Base-by-base conservation (phyloP, 1,140 invertebrate species). In the Drosophila truncata region DNA sequence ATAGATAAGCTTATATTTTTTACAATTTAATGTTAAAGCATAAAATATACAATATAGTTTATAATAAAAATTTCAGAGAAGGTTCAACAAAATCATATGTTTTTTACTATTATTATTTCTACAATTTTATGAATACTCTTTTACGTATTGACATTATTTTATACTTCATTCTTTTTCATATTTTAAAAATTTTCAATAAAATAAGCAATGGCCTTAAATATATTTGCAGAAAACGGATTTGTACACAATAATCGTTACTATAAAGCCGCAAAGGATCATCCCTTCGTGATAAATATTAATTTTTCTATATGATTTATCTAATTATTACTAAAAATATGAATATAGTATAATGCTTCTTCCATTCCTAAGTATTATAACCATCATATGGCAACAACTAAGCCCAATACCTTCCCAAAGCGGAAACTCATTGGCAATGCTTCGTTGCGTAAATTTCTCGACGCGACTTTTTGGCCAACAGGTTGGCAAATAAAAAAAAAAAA, bases 391-490 rank as follows among this genome's bases (percentile, higher is more conserved):
- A 84, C 65, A 67, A 81, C 77, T 88, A 88, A 90, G 84, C 85
- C 84, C 80, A 88, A 79, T 87, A 77, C 83, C 83, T 55, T 78
- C 81, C 76, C 76, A 91, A 80, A 91, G 84, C 91, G 91, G 91
- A 92, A 91, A 87, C 91, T 87, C 91, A 92, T 92, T 92, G 91
- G 91, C 62, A 87, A 92, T 83, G 91, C 91, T 91, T 87, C 86
- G 91, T 87, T 92, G 91, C 72, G 74, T 91, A 75, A 85, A 91
- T 90, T 90, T 90, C 86, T 88, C 84, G 63, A 79, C 70, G 74
- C 85, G 81, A 90, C 85, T 88, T 85, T 88, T 90, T 57, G 78
- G 74, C 74, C 85, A 88, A 90, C 85, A 85, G 81, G 85, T 87
- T 87, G 79, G 65, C 49, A 73, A 81, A 80, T 66, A 63, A 50